Conservation (phyloP, 2,888 invertebrate species). For the Cartodere bifasciata region DNA sequence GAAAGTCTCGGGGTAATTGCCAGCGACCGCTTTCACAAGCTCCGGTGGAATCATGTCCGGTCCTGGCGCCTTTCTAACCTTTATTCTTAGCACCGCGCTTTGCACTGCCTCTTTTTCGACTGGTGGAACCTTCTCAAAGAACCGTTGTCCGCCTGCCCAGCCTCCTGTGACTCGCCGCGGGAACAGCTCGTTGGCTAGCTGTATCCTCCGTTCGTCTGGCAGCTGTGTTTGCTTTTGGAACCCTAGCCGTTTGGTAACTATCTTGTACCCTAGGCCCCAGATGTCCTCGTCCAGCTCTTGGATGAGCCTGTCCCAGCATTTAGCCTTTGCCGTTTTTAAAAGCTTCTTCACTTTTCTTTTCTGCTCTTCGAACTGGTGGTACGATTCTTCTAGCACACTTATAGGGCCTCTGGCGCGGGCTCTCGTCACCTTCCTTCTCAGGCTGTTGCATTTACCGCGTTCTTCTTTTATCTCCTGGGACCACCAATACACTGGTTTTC, state of each 20-base stretch:
- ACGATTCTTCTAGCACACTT: neutral
- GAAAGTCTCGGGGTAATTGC: too few relatives aligned
- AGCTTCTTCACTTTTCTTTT: conserved; percentile 2
- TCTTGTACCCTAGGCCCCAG: conserved; percentile 4
- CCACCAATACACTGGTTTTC: too few relatives aligned
- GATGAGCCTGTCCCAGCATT: conserved; percentile 4
- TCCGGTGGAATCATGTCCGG: conserved; percentile 7
- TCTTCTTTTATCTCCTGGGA: conserved; percentile 2
- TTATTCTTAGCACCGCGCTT: conserved; percentile 4
- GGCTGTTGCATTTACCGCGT: conserved; percentile 1
- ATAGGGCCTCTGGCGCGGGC: neutral
- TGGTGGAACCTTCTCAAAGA: neutral
- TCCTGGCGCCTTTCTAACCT: conserved; percentile 7
- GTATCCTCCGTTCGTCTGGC: neutral
- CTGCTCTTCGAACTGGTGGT: neutral
- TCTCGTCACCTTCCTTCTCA: conserved; percentile 3
- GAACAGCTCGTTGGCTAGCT: conserved; percentile 3
- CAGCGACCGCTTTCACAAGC: conserved; percentile 6
- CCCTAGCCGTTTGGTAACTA: conserved; percentile 3
- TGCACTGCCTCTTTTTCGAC: conserved; percentile 7
- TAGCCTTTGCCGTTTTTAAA: conserved; percentile 2
- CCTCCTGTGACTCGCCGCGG: too few relatives aligned
- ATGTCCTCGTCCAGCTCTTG: conserved; percentile 7
- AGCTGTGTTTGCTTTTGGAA: conserved; percentile 1
- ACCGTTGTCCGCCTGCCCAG: too few relatives aligned